Percentiles rank a stretch among this genome's conserved stretches.
Conservation (phyloP, 1,140 invertebrate species). For the Bombyx mori region DNA sequence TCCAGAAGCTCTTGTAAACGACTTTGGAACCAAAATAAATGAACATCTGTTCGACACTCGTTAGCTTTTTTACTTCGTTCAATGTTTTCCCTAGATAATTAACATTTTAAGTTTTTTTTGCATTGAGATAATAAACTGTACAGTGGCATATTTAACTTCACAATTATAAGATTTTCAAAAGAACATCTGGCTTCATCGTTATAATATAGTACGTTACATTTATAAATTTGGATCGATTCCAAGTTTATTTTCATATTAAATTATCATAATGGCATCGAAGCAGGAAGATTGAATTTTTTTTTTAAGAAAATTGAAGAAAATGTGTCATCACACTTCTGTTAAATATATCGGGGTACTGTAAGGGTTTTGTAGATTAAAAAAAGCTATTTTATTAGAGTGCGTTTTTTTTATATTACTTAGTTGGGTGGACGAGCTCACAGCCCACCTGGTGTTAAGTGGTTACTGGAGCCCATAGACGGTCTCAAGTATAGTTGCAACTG, state of each 20-base stretch:
- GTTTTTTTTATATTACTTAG: too few species aligned
- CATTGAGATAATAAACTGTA: conserved; percentile 3
- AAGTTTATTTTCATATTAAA: conserved; percentile 60
- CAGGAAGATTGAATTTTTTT: conserved; percentile 24
- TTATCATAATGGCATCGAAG: conserved; percentile 52
- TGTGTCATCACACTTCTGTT: too few species aligned
- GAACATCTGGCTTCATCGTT: conserved; percentile 43
- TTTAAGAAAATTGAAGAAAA: too few species aligned
- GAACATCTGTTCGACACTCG: neutral
- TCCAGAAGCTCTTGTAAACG: too few species aligned
- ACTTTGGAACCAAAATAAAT: conserved; percentile 1
- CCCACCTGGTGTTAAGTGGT: too few species aligned
- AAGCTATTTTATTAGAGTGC: too few species aligned
- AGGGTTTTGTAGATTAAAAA: too few species aligned
- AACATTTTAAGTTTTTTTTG: neutral
- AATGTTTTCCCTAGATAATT: neutral
- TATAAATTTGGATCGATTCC: conserved; percentile 45
- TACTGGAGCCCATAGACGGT: too few species aligned
- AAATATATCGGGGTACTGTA: too few species aligned
- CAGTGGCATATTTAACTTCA: conserved; percentile 9
- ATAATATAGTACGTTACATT: conserved; percentile 33
- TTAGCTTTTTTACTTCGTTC: neutral
- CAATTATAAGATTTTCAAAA: conserved; percentile 39
- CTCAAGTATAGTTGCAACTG: too few species aligned
- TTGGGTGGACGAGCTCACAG: too few species aligned